Conservation (phyloP, 2,113 vertebrate genomes). For the Machaerirhynchus nigripectus region DNA sequence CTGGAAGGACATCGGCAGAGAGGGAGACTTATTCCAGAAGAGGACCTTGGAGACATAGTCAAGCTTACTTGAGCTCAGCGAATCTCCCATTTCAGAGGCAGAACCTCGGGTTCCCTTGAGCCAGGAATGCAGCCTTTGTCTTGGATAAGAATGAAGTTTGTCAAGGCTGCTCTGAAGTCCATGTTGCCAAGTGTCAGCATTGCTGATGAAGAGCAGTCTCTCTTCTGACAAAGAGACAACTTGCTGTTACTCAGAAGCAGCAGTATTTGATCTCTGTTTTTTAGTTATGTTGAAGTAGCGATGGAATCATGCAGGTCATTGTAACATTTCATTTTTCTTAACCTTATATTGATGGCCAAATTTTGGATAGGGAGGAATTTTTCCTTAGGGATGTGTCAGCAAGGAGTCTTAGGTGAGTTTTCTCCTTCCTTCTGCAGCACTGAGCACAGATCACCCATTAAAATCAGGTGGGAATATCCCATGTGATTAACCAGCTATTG, state of each 20-base stretch:
- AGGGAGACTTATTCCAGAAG: neutral
- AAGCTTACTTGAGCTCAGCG: neutral
- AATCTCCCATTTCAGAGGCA: neutral
- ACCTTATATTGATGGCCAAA: neutral
- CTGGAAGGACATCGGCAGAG: neutral
- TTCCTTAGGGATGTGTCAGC: neutral
- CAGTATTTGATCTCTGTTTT: neutral
- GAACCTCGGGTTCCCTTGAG: neutral
- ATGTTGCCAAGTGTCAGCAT: neutral
- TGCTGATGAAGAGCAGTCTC: neutral
- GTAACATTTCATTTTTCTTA: conserved; percentile 38
- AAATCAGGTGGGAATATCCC: neutral
- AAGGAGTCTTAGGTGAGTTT: neutral
- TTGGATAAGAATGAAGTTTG: neutral
- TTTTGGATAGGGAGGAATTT: neutral
- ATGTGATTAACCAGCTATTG: neutral
- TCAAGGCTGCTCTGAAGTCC: neutral
- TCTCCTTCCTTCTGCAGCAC: neutral
- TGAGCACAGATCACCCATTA: neutral
- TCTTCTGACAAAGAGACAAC: neutral
- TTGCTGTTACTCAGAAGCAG: neutral
- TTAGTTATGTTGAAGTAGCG: conserved; percentile 1
- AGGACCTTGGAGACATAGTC: neutral
- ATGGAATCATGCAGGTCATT: neutral
- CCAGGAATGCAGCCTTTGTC: neutral